Conservation (phyloP, 2,113 vertebrate species). For the Empidonax alnorum region DNA sequence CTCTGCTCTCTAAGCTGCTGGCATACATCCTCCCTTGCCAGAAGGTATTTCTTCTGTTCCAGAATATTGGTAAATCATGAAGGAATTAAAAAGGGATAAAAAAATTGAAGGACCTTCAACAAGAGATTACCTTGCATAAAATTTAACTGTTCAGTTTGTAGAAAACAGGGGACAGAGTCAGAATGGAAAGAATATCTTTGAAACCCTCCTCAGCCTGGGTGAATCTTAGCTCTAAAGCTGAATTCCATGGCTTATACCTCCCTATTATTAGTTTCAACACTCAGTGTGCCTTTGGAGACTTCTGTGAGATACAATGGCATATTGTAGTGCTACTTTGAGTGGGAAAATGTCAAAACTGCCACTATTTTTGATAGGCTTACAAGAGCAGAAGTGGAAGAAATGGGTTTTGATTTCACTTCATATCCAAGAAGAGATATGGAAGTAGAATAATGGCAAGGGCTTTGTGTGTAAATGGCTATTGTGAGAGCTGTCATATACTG, state of each 20-base stretch:
- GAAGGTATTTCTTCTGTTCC: background rate
- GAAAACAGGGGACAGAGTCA: background rate
- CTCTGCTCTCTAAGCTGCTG: background rate
- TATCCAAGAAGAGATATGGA: constrained; percentile 19
- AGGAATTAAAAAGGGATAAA: background rate
- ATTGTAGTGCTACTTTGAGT: background rate
- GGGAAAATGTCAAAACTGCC: constrained; percentile 47
- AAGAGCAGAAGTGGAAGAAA: constrained; percentile 28
- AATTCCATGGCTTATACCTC: background rate
- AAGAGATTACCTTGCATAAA: background rate
- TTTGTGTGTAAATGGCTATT: background rate
- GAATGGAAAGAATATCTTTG: background rate
- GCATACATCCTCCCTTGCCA: background rate
- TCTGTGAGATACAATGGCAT: background rate
- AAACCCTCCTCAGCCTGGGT: background rate
- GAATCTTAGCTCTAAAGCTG: background rate
- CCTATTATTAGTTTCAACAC: background rate
- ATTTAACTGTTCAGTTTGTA: background rate
- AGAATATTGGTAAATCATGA: background rate
- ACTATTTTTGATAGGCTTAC: constrained; percentile 38
- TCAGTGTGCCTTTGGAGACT: constrained; percentile 5
- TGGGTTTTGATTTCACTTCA: constrained; percentile 39
- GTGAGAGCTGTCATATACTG: background rate
- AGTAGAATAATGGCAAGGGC: constrained; percentile 12
- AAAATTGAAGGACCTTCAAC: background rate